A percentile compares a stretch with the other conserved stretches of the same genome.
phyloP scores from a whole-genome alignment of 2,797 vertebrate species.

The Tapera naevia region DNA sequence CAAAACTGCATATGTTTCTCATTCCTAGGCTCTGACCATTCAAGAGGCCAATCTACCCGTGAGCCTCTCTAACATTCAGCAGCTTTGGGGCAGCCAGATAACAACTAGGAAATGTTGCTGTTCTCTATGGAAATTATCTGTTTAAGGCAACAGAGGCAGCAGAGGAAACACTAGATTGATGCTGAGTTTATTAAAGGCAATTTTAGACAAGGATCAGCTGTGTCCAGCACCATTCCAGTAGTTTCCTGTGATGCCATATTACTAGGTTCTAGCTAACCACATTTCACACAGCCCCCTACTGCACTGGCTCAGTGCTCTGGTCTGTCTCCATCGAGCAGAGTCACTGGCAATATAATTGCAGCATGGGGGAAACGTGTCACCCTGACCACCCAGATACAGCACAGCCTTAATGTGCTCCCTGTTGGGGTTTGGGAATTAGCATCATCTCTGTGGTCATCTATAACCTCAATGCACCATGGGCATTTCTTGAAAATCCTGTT shows the following conservation, averaged over 20 bases:
- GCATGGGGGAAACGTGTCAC: rapidly evolving
- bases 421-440: background rate
- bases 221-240: background rate
- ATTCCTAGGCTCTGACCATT: background rate
- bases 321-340: background rate
- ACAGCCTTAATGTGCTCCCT: background rate
- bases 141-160: background rate
- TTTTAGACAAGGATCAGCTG: background rate
- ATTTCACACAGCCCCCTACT: background rate
- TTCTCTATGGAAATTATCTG: background rate
- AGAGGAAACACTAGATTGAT: background rate
- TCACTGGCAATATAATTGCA: background rate
- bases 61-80: background rate
- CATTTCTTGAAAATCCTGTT: background rate
- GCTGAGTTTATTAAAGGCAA: background rate
- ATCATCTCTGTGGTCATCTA: background rate
- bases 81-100: background rate
- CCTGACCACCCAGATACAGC: background rate
- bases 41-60: background rate
- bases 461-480: background rate
- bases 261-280: background rate
- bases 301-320: background rate
- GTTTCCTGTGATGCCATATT: background rate
- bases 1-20: background rate
- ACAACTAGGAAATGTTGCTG: background rate